phyloP scores from a whole-genome alignment of 1,140 invertebrate genomes.

The Tetranychus cinnabarinus region DNA sequence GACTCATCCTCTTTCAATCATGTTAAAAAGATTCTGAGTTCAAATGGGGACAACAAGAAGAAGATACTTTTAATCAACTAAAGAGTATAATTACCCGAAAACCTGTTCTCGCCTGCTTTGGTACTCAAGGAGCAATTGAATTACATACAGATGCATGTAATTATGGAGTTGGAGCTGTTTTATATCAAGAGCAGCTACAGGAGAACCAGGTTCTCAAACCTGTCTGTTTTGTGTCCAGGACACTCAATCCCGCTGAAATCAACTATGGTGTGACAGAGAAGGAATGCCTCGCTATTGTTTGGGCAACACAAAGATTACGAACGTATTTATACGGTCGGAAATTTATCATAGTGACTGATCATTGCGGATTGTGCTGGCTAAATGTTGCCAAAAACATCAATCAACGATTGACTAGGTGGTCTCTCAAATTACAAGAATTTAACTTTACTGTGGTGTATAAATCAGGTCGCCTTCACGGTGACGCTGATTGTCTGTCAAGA shows the following conservation, averaged over 20 bases:
- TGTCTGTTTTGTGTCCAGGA: conserved; percentile 19
- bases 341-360: conserved; percentile 28
- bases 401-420: conserved; percentile 24
- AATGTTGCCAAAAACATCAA: conserved; percentile 20
- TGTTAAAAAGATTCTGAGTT: neutral
- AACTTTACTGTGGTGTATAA: conserved; percentile 3
- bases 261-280: conserved; percentile 24
- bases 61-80: neutral
- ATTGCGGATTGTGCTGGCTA: conserved; percentile 25
- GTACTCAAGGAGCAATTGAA: neutral
- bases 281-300: conserved; percentile 28
- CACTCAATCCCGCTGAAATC: conserved; percentile 20
- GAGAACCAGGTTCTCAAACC: neutral
- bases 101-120: neutral
- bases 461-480: conserved; percentile 1
- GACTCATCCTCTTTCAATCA: neutral
- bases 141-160: conserved; percentile 18
- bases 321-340: conserved; percentile 24
- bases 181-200: conserved; percentile 13
- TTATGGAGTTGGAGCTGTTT: conserved; percentile 14
- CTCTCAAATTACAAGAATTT: conserved; percentile 20
- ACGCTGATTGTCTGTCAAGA: conserved; percentile 2
- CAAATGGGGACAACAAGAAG: neutral
- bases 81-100: neutral
- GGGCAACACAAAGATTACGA: conserved; percentile 23